phyloP scores from a whole-genome alignment of 2,113 vertebrate genomes.

The Neopipo cinnamomea region DNA sequence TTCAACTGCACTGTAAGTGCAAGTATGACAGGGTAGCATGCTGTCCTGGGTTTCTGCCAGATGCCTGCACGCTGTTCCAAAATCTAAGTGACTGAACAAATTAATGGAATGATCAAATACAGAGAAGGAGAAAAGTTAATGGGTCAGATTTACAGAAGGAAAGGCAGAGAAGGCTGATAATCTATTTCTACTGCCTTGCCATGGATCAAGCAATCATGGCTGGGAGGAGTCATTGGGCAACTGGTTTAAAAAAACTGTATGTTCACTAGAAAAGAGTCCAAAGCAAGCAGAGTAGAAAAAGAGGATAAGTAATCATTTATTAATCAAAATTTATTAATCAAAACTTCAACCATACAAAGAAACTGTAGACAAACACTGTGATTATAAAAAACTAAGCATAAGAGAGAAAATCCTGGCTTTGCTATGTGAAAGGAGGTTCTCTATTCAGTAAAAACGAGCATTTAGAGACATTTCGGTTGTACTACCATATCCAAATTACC shows the following conservation, averaged over 20 bases:
- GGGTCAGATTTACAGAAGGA: background rate
- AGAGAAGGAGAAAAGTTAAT: slow-evolving; percentile 7
- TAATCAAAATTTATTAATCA: background rate
- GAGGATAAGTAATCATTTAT: background rate
- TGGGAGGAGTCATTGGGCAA: background rate
- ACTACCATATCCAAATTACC: background rate
- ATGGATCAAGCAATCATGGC: background rate
- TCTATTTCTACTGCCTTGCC: background rate
- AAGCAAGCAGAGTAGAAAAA: background rate
- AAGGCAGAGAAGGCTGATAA: background rate
- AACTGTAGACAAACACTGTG: background rate
- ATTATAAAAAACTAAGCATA: background rate
- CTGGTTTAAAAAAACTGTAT: background rate
- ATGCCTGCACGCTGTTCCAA: background rate
- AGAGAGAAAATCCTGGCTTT: background rate
- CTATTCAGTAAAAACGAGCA: background rate
- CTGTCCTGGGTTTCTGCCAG: background rate
- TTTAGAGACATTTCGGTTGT: background rate
- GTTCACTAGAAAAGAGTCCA: background rate
- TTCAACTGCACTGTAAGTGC: background rate
- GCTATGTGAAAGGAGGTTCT: background rate
- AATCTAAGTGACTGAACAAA: background rate
- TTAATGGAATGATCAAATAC: slow-evolving; percentile 3
- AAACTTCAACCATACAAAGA: background rate
- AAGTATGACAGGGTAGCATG: background rate